These are phyloP conservation scores for Trichogramma dendrolimi DNA, from an alignment of 2,888 invertebrate species.

Conservation along the genomic window DNA sequence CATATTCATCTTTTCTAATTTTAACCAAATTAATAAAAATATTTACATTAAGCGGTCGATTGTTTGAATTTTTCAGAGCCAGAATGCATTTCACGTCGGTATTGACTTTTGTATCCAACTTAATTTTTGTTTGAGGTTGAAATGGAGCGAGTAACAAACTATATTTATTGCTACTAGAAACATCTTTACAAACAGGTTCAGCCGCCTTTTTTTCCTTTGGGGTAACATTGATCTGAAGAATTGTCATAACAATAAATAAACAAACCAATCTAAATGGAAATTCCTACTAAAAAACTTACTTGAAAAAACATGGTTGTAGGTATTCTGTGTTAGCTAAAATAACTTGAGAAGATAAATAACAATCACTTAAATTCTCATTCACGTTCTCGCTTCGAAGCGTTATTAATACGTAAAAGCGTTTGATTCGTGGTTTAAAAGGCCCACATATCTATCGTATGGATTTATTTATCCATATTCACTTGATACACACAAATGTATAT, in stretches of 20 bases:
- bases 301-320: conserved; percentile 33
- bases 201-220: conserved; percentile 31
- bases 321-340: not conserved
- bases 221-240: conserved; percentile 32
- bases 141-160: conserved; percentile 42
- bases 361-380: no score
- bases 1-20: not conserved
- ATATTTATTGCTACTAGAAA: conserved; percentile 19
- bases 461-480: no score
- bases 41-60: conserved; percentile 34
- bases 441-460: no score
- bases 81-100: conserved; percentile 32
- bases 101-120: conserved; percentile 37
- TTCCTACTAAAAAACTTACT: conserved; percentile 21
- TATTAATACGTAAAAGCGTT: no score
- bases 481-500: no score
- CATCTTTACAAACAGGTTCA: conserved; percentile 1
- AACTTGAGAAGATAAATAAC: no score
- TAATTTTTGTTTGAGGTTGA: conserved; percentile 41
- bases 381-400: no score
- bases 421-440: no score
- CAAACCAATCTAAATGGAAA: not conserved
- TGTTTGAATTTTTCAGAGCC: conserved; percentile 36
- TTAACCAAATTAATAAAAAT: conserved; percentile 1
- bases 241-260: conserved; percentile 3